Conservation (phyloP, 2,888 invertebrate species). For the Chloroclystis v-ata region DNA sequence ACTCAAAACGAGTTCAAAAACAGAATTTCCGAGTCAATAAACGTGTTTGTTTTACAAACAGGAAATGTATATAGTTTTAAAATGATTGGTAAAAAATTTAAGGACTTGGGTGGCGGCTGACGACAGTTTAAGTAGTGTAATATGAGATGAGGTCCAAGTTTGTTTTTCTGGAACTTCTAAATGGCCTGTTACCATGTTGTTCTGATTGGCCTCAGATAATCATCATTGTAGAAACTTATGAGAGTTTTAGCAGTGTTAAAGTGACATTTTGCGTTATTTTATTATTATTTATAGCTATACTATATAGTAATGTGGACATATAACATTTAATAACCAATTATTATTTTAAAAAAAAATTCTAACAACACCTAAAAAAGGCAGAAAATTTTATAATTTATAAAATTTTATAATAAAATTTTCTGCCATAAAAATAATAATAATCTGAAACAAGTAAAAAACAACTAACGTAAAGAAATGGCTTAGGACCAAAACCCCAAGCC, state of each 20-base stretch:
- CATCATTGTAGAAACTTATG: too few relatives aligned
- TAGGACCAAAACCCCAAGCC: neutral
- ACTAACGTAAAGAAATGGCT: neutral
- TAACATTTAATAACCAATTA: too few relatives aligned
- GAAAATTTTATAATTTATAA: too few relatives aligned
- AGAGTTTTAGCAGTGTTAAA: too few relatives aligned
- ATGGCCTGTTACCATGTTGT: neutral
- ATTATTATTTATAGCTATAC: too few relatives aligned
- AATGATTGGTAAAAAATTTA: slow-evolving; percentile 62
- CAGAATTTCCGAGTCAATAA: slow-evolving; percentile 69
- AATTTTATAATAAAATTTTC: too few relatives aligned
- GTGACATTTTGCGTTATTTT: too few relatives aligned
- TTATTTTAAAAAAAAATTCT: too few relatives aligned
- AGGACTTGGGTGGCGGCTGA: slow-evolving; percentile 71
- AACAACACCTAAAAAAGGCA: too few relatives aligned
- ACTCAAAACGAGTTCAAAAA: slow-evolving; percentile 66
- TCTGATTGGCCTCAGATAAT: neutral
- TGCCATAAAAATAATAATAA: too few relatives aligned
- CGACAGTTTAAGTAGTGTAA: slow-evolving; percentile 77
- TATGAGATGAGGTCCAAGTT: slow-evolving; percentile 62
- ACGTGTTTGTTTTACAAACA: slow-evolving; percentile 75
- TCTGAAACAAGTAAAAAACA: neutral
- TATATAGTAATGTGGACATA: too few relatives aligned
- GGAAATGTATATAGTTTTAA: slow-evolving; percentile 73
- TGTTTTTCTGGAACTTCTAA: slow-evolving; percentile 47